Percentiles rank a stretch among this genome's conserved stretches.
phyloP scores from a whole-genome alignment of 2,113 vertebrate species.

The Chroicocephalus ridibundus region DNA sequence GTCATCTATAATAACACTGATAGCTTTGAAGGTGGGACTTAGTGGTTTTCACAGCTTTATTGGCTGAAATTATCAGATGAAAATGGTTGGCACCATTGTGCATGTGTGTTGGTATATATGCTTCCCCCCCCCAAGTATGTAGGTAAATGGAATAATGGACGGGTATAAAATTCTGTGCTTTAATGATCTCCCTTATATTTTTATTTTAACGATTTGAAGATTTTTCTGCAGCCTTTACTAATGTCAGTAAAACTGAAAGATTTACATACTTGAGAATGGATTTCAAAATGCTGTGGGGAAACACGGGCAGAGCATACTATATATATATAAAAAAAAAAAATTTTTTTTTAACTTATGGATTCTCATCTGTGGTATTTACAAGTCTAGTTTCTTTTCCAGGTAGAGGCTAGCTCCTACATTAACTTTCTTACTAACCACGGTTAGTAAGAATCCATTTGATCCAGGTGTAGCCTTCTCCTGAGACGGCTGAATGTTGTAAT shows the following conservation, averaged over 20 bases:
- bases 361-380: not conserved
- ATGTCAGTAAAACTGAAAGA: not conserved
- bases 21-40: constrained; percentile 60
- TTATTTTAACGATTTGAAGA: not conserved
- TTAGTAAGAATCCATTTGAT: not conserved
- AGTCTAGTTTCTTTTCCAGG: not conserved
- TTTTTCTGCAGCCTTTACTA: not conserved
- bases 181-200: not conserved
- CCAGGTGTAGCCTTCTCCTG: not conserved
- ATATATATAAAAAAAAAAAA: not conserved
- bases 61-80: constrained; percentile 55
- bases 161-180: not conserved
- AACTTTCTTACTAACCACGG: not conserved
- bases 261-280: not conserved
- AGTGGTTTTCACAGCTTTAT: constrained; percentile 47
- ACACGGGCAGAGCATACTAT: not conserved
- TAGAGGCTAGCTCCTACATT: not conserved
- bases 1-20: constrained; percentile 30
- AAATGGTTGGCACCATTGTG: not conserved
- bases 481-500: not conserved
- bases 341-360: not conserved
- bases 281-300: not conserved
- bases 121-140: not conserved
- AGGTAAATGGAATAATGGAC: not conserved
- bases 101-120: not conserved